Conservation (phyloP, 2,797 vertebrate species). For the Pelodytes ibericus region DNA sequence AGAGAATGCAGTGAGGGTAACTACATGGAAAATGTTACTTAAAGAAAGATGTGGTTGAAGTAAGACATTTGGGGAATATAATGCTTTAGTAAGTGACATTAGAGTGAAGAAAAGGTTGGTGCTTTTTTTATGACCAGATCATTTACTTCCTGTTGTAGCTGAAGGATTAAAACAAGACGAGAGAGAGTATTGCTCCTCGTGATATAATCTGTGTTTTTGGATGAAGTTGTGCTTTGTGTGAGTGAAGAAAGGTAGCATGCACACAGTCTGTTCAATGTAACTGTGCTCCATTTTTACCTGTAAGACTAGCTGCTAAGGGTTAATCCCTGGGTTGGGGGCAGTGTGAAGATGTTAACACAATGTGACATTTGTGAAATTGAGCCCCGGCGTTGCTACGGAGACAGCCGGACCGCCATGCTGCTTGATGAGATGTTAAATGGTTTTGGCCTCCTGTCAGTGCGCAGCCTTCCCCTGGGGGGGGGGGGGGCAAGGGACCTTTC, state of each 20-base stretch:
- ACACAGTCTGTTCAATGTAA: not conserved
- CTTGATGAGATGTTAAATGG: conserved; percentile 97
- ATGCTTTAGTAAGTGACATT: too few relatives aligned
- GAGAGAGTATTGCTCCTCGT: conserved; percentile 29
- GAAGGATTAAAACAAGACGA: too few relatives aligned
- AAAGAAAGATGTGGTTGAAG: too few relatives aligned
- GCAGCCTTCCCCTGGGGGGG: conserved; percentile 66
- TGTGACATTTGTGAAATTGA: conserved; percentile 99
- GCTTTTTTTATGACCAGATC: too few relatives aligned
- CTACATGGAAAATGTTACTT: too few relatives aligned
- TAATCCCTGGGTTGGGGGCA: conserved; percentile 83
- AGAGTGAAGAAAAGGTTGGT: too few relatives aligned
- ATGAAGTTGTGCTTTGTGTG: not conserved
- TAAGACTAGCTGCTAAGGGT: conserved; percentile 29
- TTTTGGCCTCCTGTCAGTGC: conserved; percentile 86
- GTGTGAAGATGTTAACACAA: conserved; percentile 99
- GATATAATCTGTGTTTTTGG: not conserved
- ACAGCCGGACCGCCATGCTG: conserved; percentile 89
- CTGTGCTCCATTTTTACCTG: not conserved
- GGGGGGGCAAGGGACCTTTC: conserved; percentile 51
- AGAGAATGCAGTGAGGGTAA: too few relatives aligned
- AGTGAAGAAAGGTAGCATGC: not conserved
- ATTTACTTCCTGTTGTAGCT: too few relatives aligned
- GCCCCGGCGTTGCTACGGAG: conserved; percentile 94
- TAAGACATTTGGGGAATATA: too few relatives aligned